Conservation (phyloP, 2,113 vertebrate species). For the Protomyctophum bolini region DNA sequence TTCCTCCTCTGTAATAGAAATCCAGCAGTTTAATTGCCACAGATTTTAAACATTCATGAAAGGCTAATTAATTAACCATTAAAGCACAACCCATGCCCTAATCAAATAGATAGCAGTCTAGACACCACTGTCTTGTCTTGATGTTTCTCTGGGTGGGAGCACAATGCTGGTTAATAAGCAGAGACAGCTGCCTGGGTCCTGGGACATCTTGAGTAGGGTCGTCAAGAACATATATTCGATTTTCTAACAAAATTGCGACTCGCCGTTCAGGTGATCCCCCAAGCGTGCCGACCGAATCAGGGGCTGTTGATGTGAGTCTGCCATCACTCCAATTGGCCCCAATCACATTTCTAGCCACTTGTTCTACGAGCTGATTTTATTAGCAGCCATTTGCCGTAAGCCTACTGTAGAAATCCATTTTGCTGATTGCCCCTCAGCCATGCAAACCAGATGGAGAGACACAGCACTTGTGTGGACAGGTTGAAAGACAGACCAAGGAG, state of each 20-base stretch:
- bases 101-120: conserved; percentile 32
- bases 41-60: conserved; percentile 29
- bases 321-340: conserved; percentile 44
- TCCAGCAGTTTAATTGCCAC: conserved; percentile 6
- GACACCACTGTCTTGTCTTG: conserved; percentile 9
- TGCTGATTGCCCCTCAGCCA: conserved; percentile 28
- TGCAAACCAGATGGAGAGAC: conserved; percentile 41
- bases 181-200: conserved; percentile 11
- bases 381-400: conserved; percentile 58
- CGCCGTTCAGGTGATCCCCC: conserved; percentile 37
- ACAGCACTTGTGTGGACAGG: conserved; percentile 11
- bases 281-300: conserved; percentile 47
- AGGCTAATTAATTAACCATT: conserved; percentile 36
- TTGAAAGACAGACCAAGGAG: conserved; percentile 13
- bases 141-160: conserved; percentile 15
- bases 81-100: conserved; percentile 12
- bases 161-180: conserved; percentile 34
- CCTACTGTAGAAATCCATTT: conserved; percentile 46
- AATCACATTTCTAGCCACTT: conserved; percentile 51
- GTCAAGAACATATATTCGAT: conserved; percentile 31
- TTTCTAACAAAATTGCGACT: conserved; percentile 46
- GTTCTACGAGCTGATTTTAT: conserved; percentile 46
- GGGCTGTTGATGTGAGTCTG: conserved; percentile 55
- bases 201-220: neutral
- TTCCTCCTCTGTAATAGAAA: conserved; percentile 21